These are phyloP conservation scores for Oscheius sp. DNA, from an alignment of 2,888 invertebrate genomes.

Conservation along the genomic window DNA sequence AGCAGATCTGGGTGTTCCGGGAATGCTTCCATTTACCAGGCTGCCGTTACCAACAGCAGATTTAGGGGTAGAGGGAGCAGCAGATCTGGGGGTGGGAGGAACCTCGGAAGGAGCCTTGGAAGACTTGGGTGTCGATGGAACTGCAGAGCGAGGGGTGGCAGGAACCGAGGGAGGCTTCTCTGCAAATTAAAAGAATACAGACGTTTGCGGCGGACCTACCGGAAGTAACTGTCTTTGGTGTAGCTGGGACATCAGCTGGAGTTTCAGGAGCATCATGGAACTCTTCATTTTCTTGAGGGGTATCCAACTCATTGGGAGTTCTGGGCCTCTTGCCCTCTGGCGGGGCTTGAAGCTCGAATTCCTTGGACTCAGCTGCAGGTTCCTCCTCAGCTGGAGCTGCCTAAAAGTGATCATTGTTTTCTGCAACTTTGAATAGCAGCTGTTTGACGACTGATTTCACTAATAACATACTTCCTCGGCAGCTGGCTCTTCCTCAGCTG, in stretches of 20 bases:
- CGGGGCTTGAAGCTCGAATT: constrained; percentile 70
- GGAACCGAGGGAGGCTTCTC: constrained; percentile 49
- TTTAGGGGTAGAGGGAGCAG: constrained; percentile 52
- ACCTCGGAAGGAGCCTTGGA: constrained; percentile 45
- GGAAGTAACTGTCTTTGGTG: constrained; percentile 54
- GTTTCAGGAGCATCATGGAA: constrained; percentile 29
- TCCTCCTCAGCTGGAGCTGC: constrained; percentile 21
- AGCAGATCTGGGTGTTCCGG: constrained; percentile 49
- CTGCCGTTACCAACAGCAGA: constrained; percentile 42
- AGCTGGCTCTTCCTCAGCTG: constrained; percentile 24
- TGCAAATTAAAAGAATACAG: background rate
- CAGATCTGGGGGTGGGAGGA: constrained; percentile 51
- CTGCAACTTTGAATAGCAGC: background rate
- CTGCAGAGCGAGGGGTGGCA: constrained; percentile 55
- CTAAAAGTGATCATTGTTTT: background rate
- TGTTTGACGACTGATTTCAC: background rate
- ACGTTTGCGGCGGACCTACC: constrained; percentile 15
- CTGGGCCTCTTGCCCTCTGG: constrained; percentile 70
- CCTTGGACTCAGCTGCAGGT: constrained; percentile 41
- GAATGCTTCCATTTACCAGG: constrained; percentile 53
- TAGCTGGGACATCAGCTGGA: constrained; percentile 46
- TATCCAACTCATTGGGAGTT: constrained; percentile 70
- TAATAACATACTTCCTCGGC: constrained; percentile 20
- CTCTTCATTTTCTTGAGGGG: constrained; percentile 51
- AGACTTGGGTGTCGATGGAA: constrained; percentile 45